phyloP scores from a whole-genome alignment of 2,888 invertebrate genomes.

The Rhabditoides inermis region DNA sequence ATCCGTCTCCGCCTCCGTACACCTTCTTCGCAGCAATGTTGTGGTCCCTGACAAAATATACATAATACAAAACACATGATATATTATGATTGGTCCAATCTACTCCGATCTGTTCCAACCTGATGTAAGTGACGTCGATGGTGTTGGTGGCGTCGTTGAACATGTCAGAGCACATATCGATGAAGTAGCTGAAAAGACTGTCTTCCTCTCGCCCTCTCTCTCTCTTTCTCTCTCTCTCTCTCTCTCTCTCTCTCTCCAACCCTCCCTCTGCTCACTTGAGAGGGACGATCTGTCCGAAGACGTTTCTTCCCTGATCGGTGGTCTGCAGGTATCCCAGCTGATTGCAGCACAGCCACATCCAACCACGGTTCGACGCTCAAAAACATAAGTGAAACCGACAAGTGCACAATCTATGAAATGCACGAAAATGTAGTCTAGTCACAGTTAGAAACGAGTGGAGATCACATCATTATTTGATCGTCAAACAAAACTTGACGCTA shows the following conservation, averaged over 20 bases:
- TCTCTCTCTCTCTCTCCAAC: neutral
- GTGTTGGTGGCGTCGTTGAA: constrained; percentile 23
- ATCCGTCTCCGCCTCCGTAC: constrained; percentile 14
- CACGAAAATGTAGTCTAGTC: no score
- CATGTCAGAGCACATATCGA: constrained; percentile 39
- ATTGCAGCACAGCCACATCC: constrained; percentile 44
- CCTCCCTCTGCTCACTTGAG: constrained; percentile 15
- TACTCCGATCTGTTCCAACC: no score
- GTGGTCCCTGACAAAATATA: constrained; percentile 21
- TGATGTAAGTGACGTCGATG: no score
- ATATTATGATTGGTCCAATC: no score
- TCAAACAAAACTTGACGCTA: no score
- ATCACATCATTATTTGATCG: no score
- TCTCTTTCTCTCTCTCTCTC: no score
- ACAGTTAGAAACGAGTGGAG: no score
- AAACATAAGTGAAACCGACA: no score
- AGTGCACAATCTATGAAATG: neutral
- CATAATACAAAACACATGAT: no score
- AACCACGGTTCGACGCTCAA: constrained; percentile 26
- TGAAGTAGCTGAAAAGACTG: constrained; percentile 31
- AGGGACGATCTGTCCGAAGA: constrained; percentile 35
- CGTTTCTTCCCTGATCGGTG: constrained; percentile 32
- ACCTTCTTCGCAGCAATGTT: constrained; percentile 14
- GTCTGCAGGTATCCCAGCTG: constrained; percentile 40
- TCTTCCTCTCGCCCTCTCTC: no score